A percentile compares a stretch with the other conserved stretches of the same genome.
Conservation (phyloP, 2,113 vertebrate species). For the Planiliza haematocheilus region DNA sequence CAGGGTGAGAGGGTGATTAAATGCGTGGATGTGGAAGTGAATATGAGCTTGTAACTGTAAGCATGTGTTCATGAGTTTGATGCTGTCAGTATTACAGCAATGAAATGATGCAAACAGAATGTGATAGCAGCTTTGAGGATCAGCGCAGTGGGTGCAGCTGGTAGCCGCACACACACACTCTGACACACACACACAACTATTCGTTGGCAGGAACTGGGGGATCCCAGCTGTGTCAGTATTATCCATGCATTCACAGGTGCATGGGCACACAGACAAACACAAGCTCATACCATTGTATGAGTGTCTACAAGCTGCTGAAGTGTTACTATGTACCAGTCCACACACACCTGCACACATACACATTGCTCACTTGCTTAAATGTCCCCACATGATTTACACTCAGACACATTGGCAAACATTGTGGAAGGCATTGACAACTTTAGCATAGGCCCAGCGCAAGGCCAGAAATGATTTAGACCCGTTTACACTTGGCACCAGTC, state of each 20-base stretch:
- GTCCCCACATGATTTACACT: neutral
- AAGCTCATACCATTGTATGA: constrained; percentile 7
- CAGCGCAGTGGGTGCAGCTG: constrained; percentile 65
- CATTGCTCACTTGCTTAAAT: neutral
- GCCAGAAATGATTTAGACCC: neutral
- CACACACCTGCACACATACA: neutral
- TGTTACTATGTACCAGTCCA: neutral
- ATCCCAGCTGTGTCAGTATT: constrained; percentile 64
- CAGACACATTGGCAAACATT: neutral
- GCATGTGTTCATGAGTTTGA: constrained; percentile 59
- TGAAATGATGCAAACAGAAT: constrained; percentile 64
- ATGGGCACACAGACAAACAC: constrained; percentile 24
- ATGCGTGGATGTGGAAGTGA: constrained; percentile 22
- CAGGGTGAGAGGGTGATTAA: constrained; percentile 28
- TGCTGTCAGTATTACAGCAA: constrained; percentile 40
- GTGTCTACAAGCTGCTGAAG: constrained; percentile 10
- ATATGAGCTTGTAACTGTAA: constrained; percentile 31
- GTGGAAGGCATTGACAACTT: neutral
- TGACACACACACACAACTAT: constrained; percentile 17
- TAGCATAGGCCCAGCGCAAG: neutral
- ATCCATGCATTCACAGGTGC: constrained; percentile 55
- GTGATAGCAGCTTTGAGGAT: constrained; percentile 63
- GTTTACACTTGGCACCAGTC: neutral
- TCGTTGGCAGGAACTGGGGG: constrained; percentile 47
- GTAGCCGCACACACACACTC: constrained; percentile 12